phyloP scores from a whole-genome alignment of 2,888 invertebrate species.

The Agonopterix arenella region DNA sequence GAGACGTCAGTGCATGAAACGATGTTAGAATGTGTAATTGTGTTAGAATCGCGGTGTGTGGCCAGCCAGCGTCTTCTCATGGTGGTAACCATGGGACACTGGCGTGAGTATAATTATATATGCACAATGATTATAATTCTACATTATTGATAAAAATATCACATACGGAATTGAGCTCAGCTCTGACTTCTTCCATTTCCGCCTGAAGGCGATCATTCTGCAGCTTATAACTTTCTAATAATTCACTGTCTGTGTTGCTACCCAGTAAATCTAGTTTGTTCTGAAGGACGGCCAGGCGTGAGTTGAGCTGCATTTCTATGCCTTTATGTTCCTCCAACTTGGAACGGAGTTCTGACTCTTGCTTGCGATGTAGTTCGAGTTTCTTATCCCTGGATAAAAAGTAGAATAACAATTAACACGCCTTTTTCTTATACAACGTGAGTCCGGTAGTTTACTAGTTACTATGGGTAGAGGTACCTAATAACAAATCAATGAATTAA shows the following conservation, averaged over 20 bases:
- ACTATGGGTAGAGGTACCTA: no score
- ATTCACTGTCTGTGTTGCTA: constrained; percentile 41
- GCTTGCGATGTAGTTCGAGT: constrained; percentile 57
- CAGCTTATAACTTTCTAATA: constrained; percentile 47
- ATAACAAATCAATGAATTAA: not conserved
- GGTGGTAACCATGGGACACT: no score
- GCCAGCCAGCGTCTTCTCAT: no score
- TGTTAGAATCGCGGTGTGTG: no score
- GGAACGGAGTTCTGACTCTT: constrained; percentile 49
- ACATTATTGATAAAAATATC: not conserved
- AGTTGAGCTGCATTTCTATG: constrained; percentile 56
- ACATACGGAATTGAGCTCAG: constrained; percentile 37
- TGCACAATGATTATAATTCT: no score
- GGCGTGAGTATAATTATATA: no score
- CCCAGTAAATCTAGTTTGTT: constrained; percentile 52
- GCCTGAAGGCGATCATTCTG: constrained; percentile 50
- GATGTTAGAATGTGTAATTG: no score
- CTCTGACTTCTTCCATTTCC: constrained; percentile 46
- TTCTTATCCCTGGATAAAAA: constrained; percentile 48
- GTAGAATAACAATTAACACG: not conserved
- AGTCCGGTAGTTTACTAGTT: no score
- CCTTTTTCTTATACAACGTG: not conserved
- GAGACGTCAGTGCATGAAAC: no score
- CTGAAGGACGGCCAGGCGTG: constrained; percentile 53
- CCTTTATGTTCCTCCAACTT: constrained; percentile 61